Conservation (phyloP, 2,113 vertebrate species). For the Xiphophorus hellerii region DNA sequence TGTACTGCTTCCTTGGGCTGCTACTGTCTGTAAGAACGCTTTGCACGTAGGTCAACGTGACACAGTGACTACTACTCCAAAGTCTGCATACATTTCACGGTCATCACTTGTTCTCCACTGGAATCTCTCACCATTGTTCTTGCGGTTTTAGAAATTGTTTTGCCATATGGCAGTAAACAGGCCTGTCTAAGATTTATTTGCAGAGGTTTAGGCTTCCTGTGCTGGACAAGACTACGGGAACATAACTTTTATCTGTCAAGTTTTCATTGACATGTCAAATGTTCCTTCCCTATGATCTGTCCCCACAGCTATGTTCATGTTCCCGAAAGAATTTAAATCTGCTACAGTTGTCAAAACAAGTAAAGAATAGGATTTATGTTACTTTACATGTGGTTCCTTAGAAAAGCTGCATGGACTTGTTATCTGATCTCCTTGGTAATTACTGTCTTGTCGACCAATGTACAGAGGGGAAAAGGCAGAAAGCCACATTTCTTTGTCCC, state of each 20-base stretch:
- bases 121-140: not conserved
- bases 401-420: constrained; percentile 1
- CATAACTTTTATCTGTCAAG: not conserved
- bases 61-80: not conserved
- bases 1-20: too few species aligned
- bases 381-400: constrained; percentile 6
- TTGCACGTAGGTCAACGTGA: not conserved
- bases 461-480: not conserved
- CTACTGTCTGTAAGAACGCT: too few species aligned
- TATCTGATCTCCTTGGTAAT: constrained; percentile 32
- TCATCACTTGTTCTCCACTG: not conserved
- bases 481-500: not conserved
- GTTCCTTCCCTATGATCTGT: not conserved
- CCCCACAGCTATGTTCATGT: not conserved
- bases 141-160: constrained; percentile 19
- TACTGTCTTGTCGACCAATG: constrained; percentile 16
- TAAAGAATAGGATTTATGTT: constrained; percentile 8
- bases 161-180: constrained; percentile 29
- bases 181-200: constrained; percentile 3
- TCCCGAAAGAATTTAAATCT: constrained; percentile 1
- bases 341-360: constrained; percentile 7
- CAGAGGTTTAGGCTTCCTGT: constrained; percentile 1
- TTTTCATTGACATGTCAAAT: not conserved
- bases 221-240: not conserved
- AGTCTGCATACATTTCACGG: not conserved